Evolutionary conservation across 2,113 vertebrate species (phyloP).

Genomic region (Platichthys stellatus): DNA sequence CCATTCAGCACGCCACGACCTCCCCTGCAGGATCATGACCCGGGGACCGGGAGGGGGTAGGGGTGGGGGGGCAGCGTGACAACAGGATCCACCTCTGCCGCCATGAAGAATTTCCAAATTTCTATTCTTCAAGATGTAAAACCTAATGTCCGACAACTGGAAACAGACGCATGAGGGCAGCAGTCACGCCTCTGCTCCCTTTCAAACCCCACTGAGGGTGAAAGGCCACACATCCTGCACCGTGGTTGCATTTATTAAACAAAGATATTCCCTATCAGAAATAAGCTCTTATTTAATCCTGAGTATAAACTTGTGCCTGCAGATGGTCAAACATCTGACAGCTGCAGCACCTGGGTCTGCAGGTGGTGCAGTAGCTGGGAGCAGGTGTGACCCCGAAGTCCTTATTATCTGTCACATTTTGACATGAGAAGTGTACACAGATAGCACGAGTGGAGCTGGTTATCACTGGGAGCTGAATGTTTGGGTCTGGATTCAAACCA

Average conservation of each 20-base stretch:
- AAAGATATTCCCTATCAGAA: not conserved
- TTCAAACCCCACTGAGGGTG: not conserved
- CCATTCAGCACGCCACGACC: slow-evolving; percentile 50
- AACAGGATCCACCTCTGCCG: not conserved
- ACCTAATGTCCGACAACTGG: not conserved
- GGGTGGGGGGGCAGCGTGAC: not conserved
- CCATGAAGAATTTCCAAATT: slow-evolving; percentile 7
- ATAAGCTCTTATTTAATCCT: not conserved
- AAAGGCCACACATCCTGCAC: not conserved
- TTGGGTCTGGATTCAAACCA: slow-evolving; percentile 38
- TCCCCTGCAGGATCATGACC: slow-evolving; percentile 29
- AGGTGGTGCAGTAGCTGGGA: slow-evolving; percentile 31
- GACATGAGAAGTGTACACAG: slow-evolving; percentile 17
- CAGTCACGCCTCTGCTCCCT: not conserved
- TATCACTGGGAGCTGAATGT: slow-evolving; percentile 48
- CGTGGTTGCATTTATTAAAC: not conserved
- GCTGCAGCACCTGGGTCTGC: slow-evolving; percentile 29
- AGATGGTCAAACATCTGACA: slow-evolving; percentile 13
- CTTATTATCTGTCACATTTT: slow-evolving; percentile 27
- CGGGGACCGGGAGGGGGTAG: slow-evolving; percentile 6
- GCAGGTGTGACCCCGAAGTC: slow-evolving; percentile 47
- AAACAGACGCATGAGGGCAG: slow-evolving; percentile 15
- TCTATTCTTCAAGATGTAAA: not conserved
- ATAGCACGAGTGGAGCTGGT: not conserved
- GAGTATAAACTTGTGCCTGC: not conserved